A percentile compares a stretch with the other conserved stretches of the same genome.
Conservation (phyloP, 2,797 vertebrate genomes). For the Mormyrops boulengeri region DNA sequence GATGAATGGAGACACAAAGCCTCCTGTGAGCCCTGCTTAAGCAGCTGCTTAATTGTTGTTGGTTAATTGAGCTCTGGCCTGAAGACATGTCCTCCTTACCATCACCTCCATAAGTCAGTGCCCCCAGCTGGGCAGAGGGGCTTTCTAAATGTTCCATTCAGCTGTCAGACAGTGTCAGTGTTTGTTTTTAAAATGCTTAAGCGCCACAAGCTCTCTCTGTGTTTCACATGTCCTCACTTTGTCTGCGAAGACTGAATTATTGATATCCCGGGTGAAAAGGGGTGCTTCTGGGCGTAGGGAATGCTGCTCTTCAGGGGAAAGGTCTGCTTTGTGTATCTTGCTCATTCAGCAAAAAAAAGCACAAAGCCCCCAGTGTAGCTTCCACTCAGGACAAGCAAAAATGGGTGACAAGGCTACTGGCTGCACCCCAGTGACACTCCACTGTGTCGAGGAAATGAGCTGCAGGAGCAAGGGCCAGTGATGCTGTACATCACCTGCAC, state of each 20-base stretch:
- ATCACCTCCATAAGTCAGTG: not conserved
- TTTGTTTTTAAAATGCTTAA: not conserved
- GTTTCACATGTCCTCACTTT: not conserved
- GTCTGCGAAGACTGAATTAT: not conserved
- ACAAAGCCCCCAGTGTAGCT: constrained; percentile 11
- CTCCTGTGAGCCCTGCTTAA: not conserved
- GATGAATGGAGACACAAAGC: not conserved
- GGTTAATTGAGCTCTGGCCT: not conserved
- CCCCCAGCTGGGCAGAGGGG: not conserved
- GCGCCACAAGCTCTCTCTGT: not conserved
- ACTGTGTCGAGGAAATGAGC: not conserved
- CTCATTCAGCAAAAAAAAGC: not conserved
- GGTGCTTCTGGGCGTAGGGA: not conserved
- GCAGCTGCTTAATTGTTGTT: not conserved
- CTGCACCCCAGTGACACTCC: not conserved
- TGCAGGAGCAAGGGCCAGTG: not conserved
- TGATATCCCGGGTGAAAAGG: not conserved
- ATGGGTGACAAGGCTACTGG: not conserved
- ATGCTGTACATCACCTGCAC: not conserved
- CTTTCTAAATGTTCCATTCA: not conserved
- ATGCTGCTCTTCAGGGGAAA: not conserved
- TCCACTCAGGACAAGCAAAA: not conserved
- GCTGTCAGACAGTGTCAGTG: not conserved
- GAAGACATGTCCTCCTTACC: not conserved
- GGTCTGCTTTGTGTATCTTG: not conserved